These are phyloP conservation scores for Drosophila kambysellisi DNA, from an alignment of 2,888 invertebrate genomes.

Conservation along the genomic window DNA sequence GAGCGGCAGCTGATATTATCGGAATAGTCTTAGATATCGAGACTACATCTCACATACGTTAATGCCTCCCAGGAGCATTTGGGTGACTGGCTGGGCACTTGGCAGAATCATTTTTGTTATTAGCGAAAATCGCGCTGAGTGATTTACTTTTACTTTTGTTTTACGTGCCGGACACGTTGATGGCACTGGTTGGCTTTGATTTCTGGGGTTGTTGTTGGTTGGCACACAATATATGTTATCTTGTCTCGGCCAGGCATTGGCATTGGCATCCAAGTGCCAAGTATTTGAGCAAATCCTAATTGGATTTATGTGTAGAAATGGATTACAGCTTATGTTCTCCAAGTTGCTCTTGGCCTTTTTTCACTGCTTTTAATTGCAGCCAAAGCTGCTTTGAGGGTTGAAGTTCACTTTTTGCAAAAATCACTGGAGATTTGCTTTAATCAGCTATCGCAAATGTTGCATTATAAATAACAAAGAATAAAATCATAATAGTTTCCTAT, in stretches of 20 bases:
- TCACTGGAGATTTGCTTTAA: slow-evolving; percentile 17
- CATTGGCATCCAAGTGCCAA: slow-evolving; percentile 62
- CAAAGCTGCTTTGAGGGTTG: slow-evolving; percentile 14
- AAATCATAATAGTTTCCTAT: not conserved
- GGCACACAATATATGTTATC: slow-evolving; percentile 45
- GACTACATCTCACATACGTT: slow-evolving; percentile 45
- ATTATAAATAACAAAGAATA: not conserved
- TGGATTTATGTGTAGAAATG: slow-evolving; percentile 80
- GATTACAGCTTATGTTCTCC: slow-evolving; percentile 76
- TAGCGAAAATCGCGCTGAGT: slow-evolving; percentile 81
- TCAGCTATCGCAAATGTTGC: not conserved
- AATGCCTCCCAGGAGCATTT: slow-evolving; percentile 80
- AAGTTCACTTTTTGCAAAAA: slow-evolving; percentile 5
- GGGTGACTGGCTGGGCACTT: slow-evolving; percentile 40
- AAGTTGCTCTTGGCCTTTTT: slow-evolving; percentile 43
- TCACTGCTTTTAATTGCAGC: slow-evolving; percentile 63
- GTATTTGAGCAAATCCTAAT: slow-evolving; percentile 75
- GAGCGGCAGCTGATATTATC: slow-evolving; percentile 58
- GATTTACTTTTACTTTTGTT: slow-evolving; percentile 82
- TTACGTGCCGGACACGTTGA: slow-evolving; percentile 48
- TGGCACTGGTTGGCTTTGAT: slow-evolving; percentile 55
- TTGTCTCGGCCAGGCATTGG: slow-evolving; percentile 54
- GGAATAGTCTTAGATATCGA: slow-evolving; percentile 31
- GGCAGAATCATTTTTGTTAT: slow-evolving; percentile 81
- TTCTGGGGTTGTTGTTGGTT: slow-evolving; percentile 26